phyloP scores from a whole-genome alignment of 2,888 invertebrate genomes.

The Ophioninae sp. region DNA sequence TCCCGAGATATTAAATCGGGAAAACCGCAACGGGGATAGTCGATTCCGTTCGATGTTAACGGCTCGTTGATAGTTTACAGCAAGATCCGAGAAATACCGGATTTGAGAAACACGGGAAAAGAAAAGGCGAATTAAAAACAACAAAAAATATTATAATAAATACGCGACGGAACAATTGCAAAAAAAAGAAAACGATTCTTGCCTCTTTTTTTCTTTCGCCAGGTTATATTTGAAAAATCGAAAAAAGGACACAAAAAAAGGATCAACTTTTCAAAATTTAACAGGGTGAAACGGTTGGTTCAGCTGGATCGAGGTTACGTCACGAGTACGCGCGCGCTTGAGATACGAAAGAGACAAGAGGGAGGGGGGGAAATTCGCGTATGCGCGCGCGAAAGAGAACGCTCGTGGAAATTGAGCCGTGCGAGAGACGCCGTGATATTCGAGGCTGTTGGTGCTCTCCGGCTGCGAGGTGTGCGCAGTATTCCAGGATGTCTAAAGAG shows the following conservation, averaged over 20 bases:
- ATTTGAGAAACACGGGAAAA: slow-evolving; percentile 35
- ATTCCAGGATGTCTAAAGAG: slow-evolving; percentile 15
- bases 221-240: too few species aligned
- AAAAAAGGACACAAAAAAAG: too few species aligned
- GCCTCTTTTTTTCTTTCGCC: too few species aligned
- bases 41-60: slow-evolving; percentile 33
- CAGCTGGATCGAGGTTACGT: slow-evolving; percentile 5
- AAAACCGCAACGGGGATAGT: slow-evolving; percentile 22
- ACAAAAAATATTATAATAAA: too few species aligned
- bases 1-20: slow-evolving; percentile 3
- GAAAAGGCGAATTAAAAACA: not conserved
- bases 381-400: slow-evolving; percentile 21
- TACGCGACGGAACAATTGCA: not conserved
- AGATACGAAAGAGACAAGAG: not conserved
- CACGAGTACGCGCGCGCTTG: not conserved
- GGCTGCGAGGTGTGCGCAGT: slow-evolving; percentile 25
- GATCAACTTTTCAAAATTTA: too few species aligned
- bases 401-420: slow-evolving; percentile 37
- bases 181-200: too few species aligned
- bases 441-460: not conserved
- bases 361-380: not conserved
- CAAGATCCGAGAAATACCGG: slow-evolving; percentile 44
- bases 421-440: not conserved
- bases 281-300: not conserved
- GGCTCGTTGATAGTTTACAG: not conserved